Percentiles rank a stretch among this genome's conserved stretches.
These are phyloP conservation scores for Bombylius discolor DNA, from an alignment of 2,888 invertebrate species.

Conservation along the genomic window DNA sequence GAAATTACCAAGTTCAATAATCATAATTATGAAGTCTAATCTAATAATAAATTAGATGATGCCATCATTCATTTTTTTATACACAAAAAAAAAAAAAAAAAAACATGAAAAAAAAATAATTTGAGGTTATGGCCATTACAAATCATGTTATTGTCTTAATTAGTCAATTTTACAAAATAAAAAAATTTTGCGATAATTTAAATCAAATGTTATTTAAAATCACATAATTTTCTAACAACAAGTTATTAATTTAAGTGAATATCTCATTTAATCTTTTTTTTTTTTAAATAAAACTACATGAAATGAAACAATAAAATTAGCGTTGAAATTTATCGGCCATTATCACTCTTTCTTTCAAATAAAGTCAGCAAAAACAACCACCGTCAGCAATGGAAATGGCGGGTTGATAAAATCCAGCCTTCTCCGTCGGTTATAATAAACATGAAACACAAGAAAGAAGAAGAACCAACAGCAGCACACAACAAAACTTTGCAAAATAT, in stretches of 20 bases:
- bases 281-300: not conserved
- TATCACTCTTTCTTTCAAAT: not conserved
- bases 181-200: too few relatives aligned
- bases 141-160: too few relatives aligned
- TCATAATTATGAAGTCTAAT: too few relatives aligned
- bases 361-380: not conserved
- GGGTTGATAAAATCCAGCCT: constrained; percentile 4
- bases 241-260: not conserved
- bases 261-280: not conserved
- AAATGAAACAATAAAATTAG: not conserved
- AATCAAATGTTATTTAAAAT: too few relatives aligned
- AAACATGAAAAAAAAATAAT: too few relatives aligned
- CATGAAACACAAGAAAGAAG: not conserved
- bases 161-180: too few relatives aligned
- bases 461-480: not conserved
- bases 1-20: too few relatives aligned
- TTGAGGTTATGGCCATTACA: too few relatives aligned
- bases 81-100: too few relatives aligned
- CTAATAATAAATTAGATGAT: too few relatives aligned
- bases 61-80: too few relatives aligned
- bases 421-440: not conserved
- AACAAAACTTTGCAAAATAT: too few relatives aligned
- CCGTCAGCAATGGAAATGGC: constrained; percentile 2
- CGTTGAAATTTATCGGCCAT: not conserved
- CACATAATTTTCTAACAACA: not conserved